Conservation (phyloP, 1,140 invertebrate species). For the Phortica variegata region DNA sequence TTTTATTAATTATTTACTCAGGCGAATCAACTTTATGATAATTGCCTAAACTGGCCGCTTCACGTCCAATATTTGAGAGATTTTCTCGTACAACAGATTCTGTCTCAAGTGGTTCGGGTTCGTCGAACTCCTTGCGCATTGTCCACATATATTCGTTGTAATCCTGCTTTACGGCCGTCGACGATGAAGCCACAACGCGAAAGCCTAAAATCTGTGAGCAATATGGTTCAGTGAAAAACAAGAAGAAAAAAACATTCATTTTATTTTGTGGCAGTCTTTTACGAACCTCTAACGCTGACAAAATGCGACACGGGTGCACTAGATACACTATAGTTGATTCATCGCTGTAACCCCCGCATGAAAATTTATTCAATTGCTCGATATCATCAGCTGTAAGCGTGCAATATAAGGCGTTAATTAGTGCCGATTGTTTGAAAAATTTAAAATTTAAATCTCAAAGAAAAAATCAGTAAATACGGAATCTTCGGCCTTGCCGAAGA, state of each 20-base stretch:
- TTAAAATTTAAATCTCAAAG: no score
- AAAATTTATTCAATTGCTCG: slow-evolving; percentile 74
- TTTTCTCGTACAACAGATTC: slow-evolving; percentile 64
- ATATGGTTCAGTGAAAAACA: neutral
- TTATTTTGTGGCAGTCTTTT: slow-evolving; percentile 1
- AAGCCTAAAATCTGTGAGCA: slow-evolving; percentile 71
- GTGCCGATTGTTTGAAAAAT: no score
- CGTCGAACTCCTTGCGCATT: slow-evolving; percentile 83
- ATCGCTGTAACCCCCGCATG: slow-evolving; percentile 77
- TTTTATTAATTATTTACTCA: slow-evolving; percentile 31
- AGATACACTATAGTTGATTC: slow-evolving; percentile 79
- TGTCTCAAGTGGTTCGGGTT: slow-evolving; percentile 70
- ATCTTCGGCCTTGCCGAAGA: no score
- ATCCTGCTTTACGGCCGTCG: slow-evolving; percentile 79
- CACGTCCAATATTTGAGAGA: slow-evolving; percentile 63
- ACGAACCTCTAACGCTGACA: slow-evolving; percentile 75
- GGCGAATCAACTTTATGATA: slow-evolving; percentile 56
- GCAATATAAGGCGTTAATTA: no score
- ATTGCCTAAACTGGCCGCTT: slow-evolving; percentile 56
- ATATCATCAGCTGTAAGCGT: slow-evolving; percentile 71
- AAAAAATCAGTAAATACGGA: no score
- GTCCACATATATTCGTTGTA: slow-evolving; percentile 91
- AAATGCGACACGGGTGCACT: slow-evolving; percentile 81
- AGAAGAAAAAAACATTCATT: neutral
- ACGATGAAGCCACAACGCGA: slow-evolving; percentile 81